phyloP scores from a whole-genome alignment of 2,888 invertebrate species.

The Drosophila neonasuta region DNA sequence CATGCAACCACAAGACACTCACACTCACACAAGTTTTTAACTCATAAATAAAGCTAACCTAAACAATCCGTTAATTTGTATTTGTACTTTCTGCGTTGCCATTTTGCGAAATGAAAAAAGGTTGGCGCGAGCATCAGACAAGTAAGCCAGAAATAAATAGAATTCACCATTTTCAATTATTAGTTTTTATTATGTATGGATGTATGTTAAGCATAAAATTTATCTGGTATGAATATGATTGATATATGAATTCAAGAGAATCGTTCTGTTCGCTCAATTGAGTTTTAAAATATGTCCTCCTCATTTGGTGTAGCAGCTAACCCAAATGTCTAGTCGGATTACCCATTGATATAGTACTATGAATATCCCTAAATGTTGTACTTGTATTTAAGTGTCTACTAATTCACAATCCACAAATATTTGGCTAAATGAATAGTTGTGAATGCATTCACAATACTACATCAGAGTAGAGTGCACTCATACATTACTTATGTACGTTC shows the following conservation, averaged over 20 bases:
- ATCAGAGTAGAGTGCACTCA: constrained; percentile 19
- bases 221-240: constrained; percentile 8
- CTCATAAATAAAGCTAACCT: constrained; percentile 48
- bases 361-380: constrained; percentile 48
- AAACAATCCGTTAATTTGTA: constrained; percentile 44
- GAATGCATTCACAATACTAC: constrained; percentile 22
- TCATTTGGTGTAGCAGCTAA: constrained; percentile 64
- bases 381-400: constrained; percentile 51
- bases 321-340: constrained; percentile 20
- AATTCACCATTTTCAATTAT: constrained; percentile 24
- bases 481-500: background rate
- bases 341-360: constrained; percentile 4
- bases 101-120: constrained; percentile 81
- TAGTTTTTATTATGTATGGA: constrained; percentile 17
- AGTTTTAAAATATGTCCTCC: constrained; percentile 82
- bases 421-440: constrained; percentile 4
- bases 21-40: constrained; percentile 37
- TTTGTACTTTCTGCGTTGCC: constrained; percentile 43
- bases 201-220: constrained; percentile 33
- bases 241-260: constrained; percentile 12
- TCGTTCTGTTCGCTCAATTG: constrained; percentile 38
- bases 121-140: constrained; percentile 89
- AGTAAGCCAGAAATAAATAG: constrained; percentile 85
- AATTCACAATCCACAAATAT: constrained; percentile 48
- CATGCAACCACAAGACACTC: constrained; percentile 11